Percentiles rank a stretch among this genome's conserved stretches.
These are phyloP conservation scores for Dryoscopus gambensis DNA, from an alignment of 2,113 vertebrate genomes.

Conservation along the genomic window DNA sequence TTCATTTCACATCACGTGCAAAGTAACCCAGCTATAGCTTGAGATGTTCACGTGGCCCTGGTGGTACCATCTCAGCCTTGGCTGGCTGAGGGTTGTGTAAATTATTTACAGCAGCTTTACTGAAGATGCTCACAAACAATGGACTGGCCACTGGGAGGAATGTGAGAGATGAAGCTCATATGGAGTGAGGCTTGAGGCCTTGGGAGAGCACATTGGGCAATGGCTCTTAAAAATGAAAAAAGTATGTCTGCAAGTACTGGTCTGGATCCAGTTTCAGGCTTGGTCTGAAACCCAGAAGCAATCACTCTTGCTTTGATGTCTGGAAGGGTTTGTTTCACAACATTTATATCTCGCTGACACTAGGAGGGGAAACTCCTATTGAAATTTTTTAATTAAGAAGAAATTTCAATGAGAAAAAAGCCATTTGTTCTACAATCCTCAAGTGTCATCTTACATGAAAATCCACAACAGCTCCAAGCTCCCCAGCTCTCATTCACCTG, in stretches of 20 bases:
- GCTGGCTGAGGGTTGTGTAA: not conserved
- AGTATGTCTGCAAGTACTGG: not conserved
- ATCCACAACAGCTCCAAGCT: not conserved
- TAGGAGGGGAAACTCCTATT: not conserved
- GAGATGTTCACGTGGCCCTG: not conserved
- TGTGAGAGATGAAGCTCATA: not conserved
- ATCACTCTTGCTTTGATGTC: slow-evolving; percentile 12
- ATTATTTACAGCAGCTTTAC: not conserved
- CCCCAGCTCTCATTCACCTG: not conserved
- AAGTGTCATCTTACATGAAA: not conserved
- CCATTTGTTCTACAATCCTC: not conserved
- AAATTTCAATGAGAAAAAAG: not conserved
- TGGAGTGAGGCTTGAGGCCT: not conserved
- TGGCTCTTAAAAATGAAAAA: not conserved
- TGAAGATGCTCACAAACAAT: not conserved
- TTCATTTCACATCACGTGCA: not conserved
- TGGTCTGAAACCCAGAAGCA: not conserved
- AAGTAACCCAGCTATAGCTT: not conserved
- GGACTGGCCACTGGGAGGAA: not conserved
- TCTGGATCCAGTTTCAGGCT: not conserved
- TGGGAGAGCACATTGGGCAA: slow-evolving; percentile 21
- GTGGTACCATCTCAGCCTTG: not conserved
- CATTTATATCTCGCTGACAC: not conserved
- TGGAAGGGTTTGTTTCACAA: slow-evolving; percentile 30
- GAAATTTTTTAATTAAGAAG: slow-evolving; percentile 8